Conservation (phyloP, 2,888 invertebrate species). For the Heterodera filipjevi region DNA sequence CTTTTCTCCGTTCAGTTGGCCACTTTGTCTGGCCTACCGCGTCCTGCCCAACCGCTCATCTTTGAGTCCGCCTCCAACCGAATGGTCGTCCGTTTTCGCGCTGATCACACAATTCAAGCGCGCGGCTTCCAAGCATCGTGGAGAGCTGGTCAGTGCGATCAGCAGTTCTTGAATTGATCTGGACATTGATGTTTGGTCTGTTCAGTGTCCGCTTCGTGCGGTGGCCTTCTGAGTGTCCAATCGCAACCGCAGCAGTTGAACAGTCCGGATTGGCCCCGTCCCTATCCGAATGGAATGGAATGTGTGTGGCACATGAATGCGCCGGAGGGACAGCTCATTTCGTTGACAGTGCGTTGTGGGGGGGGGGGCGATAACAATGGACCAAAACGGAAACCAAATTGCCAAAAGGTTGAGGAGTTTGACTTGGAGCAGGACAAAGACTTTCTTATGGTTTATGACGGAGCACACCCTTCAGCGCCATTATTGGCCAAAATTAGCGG, state of each 20-base stretch:
- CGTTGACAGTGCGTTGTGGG: conserved; percentile 74
- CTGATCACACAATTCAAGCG: conserved; percentile 88
- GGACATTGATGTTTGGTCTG: conserved; percentile 11
- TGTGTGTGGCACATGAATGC: conserved; percentile 89
- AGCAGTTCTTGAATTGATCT: conserved; percentile 7
- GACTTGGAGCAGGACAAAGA: conserved; percentile 71
- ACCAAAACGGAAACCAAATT: not conserved
- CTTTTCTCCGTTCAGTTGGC: conserved; percentile 67
- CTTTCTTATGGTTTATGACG: conserved; percentile 86
- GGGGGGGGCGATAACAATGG: not conserved
- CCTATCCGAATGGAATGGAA: conserved; percentile 93
- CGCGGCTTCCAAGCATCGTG: conserved; percentile 77
- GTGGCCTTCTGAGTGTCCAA: conserved; percentile 83
- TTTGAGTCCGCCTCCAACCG: conserved; percentile 92
- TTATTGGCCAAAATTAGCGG: conserved; percentile 73
- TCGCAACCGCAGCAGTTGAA: conserved; percentile 85
- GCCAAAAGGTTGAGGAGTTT: conserved; percentile 53
- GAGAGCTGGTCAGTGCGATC: conserved; percentile 53
- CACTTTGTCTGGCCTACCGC: conserved; percentile 78
- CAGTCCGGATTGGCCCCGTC: conserved; percentile 88
- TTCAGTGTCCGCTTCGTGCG: conserved; percentile 80
- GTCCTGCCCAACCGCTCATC: conserved; percentile 72
- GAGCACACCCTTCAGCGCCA: conserved; percentile 82
- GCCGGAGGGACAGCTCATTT: conserved; percentile 83
- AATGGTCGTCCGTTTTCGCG: conserved; percentile 94